These are phyloP conservation scores for Amphiprion clarkii DNA, from an alignment of 2,797 vertebrate genomes.

Conservation along the genomic window DNA sequence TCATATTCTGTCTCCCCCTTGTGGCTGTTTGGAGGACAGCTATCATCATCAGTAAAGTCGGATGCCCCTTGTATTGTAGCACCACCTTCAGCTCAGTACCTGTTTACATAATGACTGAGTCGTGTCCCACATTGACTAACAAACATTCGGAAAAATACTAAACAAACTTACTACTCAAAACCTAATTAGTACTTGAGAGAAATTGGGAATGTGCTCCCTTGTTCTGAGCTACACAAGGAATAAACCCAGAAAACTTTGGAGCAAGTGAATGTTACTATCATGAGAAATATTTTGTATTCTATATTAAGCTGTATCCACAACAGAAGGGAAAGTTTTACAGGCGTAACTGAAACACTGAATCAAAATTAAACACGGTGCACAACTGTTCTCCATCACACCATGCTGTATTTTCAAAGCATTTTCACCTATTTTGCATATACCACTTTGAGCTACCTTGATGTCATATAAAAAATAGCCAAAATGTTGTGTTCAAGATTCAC, in stretches of 20 bases:
- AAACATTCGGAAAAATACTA: neutral
- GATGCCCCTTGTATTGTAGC: neutral
- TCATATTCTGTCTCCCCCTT: conserved; percentile 62
- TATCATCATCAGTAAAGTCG: conserved; percentile 1
- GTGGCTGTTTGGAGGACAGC: conserved; percentile 41
- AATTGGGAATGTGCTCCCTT: neutral
- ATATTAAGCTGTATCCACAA: too few relatives aligned
- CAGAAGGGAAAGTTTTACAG: too few relatives aligned
- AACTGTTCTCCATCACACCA: too few relatives aligned
- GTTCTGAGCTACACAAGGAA: too few relatives aligned
- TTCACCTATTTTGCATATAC: too few relatives aligned
- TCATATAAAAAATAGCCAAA: too few relatives aligned
- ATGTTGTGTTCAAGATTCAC: neutral
- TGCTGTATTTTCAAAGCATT: too few relatives aligned
- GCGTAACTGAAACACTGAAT: too few relatives aligned
- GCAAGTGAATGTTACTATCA: neutral
- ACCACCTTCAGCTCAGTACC: neutral
- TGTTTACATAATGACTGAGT: neutral
- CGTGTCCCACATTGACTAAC: neutral
- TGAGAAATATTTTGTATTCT: neutral
- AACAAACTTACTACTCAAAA: neutral
- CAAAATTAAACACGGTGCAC: too few relatives aligned
- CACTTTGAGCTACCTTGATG: too few relatives aligned
- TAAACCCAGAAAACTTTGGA: neutral
- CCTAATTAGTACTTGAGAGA: neutral